Conservation (phyloP, 2,888 invertebrate genomes). For the Pseudanteris insignis region DNA sequence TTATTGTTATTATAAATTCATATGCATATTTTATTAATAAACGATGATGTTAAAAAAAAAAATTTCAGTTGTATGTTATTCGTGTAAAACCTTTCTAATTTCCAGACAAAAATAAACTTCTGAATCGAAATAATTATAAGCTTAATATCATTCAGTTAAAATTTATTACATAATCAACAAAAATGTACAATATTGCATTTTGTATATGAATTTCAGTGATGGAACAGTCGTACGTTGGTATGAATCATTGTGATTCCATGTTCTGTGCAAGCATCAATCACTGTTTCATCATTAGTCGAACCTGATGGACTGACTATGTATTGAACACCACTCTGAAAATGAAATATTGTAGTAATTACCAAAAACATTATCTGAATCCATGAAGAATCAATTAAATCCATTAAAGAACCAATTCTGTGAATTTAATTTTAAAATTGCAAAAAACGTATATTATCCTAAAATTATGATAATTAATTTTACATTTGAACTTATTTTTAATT, state of each 20-base stretch:
- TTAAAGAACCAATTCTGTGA: too few relatives aligned
- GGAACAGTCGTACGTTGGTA: conserved; percentile 91
- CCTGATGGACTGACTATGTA: conserved; percentile 95
- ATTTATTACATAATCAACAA: background rate
- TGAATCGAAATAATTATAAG: too few relatives aligned
- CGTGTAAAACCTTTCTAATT: too few relatives aligned
- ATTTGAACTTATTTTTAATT: too few relatives aligned
- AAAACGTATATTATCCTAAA: too few relatives aligned
- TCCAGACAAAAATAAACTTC: too few relatives aligned
- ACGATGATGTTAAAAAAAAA: conserved; percentile 1
- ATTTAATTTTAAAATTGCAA: too few relatives aligned
- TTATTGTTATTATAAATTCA: conserved; percentile 28
- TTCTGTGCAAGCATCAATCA: conserved; percentile 91
- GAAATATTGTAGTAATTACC: too few relatives aligned
- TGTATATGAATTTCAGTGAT: conserved; percentile 74
- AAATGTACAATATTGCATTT: background rate
- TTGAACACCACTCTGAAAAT: conserved; percentile 94
- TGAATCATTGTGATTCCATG: conserved; percentile 88
- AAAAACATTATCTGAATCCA: too few relatives aligned
- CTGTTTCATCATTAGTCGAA: conserved; percentile 90
- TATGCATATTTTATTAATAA: conserved; percentile 31
- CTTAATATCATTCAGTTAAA: background rate
- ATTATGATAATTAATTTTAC: background rate
- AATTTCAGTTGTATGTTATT: too few relatives aligned
- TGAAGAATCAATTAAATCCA: too few relatives aligned